Conservation (phyloP, 2,888 invertebrate species). For the Calameuta idolon region DNA sequence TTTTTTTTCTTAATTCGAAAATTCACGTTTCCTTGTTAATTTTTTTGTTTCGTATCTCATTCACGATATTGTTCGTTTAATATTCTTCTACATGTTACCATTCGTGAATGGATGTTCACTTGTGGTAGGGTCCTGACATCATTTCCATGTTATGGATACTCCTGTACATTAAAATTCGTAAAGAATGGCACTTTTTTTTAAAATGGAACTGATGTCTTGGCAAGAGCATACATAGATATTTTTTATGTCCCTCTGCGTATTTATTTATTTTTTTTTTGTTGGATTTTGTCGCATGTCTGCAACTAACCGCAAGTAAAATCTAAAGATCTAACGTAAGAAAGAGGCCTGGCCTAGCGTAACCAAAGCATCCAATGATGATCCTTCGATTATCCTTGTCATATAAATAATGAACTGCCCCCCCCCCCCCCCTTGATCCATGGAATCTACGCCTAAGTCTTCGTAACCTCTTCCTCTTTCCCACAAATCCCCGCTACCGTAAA, state of each 20-base stretch:
- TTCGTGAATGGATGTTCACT: background rate
- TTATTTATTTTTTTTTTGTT: slow-evolving; percentile 12
- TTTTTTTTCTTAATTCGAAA: background rate
- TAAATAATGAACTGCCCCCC: background rate
- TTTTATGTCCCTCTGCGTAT: background rate
- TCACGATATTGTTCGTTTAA: background rate
- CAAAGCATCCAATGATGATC: slow-evolving; percentile 47
- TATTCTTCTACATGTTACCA: background rate
- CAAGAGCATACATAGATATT: background rate
- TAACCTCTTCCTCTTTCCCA: slow-evolving; percentile 26
- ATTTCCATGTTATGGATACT: background rate
- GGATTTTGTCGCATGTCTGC: slow-evolving; percentile 56
- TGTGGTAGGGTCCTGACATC: background rate
- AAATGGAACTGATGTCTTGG: background rate
- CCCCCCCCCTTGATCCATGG: slow-evolving; percentile 33
- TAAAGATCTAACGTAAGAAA: slow-evolving; percentile 37
- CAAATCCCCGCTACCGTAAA: slow-evolving; percentile 11
- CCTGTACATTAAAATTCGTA: too few species aligned
- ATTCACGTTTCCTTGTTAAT: background rate
- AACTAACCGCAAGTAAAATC: slow-evolving; percentile 47
- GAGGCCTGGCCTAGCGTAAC: slow-evolving; percentile 66
- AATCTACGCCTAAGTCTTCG: slow-evolving; percentile 27
- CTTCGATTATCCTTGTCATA: background rate
- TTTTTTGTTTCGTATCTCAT: background rate
- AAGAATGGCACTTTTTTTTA: too few species aligned